A percentile compares a stretch with the other conserved stretches of the same genome.
Evolutionary conservation across 2,888 invertebrate genomes (phyloP).

Genomic region (Aphelenchoides bicaudatus): DNA sequence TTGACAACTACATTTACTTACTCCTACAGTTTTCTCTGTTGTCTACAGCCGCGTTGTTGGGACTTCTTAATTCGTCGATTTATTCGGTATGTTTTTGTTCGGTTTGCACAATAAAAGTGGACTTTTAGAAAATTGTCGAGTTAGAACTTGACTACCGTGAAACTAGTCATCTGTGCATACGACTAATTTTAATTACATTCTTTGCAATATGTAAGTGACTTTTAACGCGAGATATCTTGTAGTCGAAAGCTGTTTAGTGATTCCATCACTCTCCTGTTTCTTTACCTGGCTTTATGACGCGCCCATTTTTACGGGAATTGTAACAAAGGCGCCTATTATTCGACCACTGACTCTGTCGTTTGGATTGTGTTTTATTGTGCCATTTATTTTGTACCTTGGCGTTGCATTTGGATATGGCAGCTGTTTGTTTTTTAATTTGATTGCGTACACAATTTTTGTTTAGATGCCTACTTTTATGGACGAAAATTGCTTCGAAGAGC

Average conservation of each 20-base stretch:
- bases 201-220: slow-evolving; percentile 29
- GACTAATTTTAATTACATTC: slow-evolving; percentile 22
- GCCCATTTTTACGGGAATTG: slow-evolving; percentile 27
- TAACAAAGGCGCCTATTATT: slow-evolving; percentile 28
- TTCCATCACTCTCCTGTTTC: slow-evolving; percentile 42
- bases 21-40: slow-evolving; percentile 33
- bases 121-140: slow-evolving; percentile 27
- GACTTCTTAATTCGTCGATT: slow-evolving; percentile 34
- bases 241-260: slow-evolving; percentile 28
- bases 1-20: slow-evolving; percentile 38
- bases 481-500: slow-evolving; percentile 22
- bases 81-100: no score
- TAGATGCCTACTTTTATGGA: slow-evolving; percentile 36
- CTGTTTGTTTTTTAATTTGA: no score
- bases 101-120: no score
- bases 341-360: slow-evolving; percentile 34
- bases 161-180: slow-evolving; percentile 16
- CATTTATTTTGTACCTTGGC: slow-evolving; percentile 35
- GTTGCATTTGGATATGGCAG: slow-evolving; percentile 35
- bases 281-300: slow-evolving; percentile 39
- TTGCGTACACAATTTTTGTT: no score
- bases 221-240: not conserved
- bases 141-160: slow-evolving; percentile 29
- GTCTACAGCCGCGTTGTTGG: slow-evolving; percentile 33
- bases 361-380: slow-evolving; percentile 30